Evolutionary conservation across 2,797 vertebrate genomes (phyloP).

Genomic region (Eidolon dupreanum): DNA sequence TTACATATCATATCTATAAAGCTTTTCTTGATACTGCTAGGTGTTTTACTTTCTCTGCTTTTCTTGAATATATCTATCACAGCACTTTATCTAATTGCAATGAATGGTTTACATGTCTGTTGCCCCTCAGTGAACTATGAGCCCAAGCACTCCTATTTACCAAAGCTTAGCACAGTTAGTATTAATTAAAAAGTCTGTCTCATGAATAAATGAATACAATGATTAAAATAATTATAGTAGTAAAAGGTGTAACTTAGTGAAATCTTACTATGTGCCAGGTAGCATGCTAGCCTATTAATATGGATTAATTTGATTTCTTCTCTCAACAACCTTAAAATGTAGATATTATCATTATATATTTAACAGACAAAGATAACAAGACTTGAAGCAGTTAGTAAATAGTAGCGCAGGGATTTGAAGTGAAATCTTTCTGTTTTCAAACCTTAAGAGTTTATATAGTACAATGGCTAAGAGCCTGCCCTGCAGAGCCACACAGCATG

Average conservation of each 20-base stretch:
- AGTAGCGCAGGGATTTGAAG: not conserved
- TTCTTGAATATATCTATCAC: not conserved
- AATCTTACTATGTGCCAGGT: not conserved
- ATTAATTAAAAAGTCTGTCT: not conserved
- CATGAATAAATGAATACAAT: not conserved
- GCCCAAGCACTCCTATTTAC: not conserved
- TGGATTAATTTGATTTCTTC: not conserved
- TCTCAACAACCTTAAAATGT: not conserved
- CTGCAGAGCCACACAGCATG: not conserved
- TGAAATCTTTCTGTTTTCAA: not conserved
- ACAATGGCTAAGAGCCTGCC: not conserved
- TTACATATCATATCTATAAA: not conserved
- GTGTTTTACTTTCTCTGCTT: not conserved
- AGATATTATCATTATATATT: not conserved
- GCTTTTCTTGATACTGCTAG: not conserved
- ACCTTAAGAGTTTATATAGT: not conserved
- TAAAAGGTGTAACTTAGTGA: not conserved
- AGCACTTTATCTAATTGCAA: not conserved
- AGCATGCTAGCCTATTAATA: not conserved
- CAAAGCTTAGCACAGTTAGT: not conserved
- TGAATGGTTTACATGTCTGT: not conserved
- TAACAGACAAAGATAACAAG: not conserved
- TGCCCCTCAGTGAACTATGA: not conserved
- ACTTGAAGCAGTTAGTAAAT: not conserved
- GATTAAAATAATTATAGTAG: not conserved